A percentile compares a stretch with the other conserved stretches of the same genome.
phyloP scores from a whole-genome alignment of 1,140 invertebrate species.

The Phymastichus coffea region DNA sequence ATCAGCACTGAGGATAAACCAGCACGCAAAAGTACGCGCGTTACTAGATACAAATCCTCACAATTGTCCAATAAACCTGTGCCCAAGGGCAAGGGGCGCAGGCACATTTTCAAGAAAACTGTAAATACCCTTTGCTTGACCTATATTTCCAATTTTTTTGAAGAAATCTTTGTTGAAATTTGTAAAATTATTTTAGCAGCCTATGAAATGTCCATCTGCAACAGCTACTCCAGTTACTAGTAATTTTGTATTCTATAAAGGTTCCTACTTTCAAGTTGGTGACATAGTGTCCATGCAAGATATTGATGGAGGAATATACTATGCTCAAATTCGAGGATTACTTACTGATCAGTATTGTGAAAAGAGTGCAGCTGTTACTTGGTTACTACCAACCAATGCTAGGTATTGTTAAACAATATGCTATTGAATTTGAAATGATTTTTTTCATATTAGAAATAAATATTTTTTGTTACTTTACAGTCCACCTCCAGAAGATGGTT shows the following conservation, averaged over 20 bases:
- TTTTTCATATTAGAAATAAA: neutral
- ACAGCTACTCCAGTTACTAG: constrained; percentile 79
- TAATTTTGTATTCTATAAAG: constrained; percentile 82
- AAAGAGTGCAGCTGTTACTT: constrained; percentile 91
- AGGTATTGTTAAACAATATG: constrained; percentile 48
- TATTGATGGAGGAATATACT: constrained; percentile 75
- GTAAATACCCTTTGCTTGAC: no score
- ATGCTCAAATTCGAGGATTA: constrained; percentile 86
- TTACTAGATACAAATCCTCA: constrained; percentile 59
- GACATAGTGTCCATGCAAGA: constrained; percentile 88
- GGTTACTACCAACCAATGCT: constrained; percentile 83
- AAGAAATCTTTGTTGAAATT: no score
- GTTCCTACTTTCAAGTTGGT: constrained; percentile 83
- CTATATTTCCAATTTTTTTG: no score
- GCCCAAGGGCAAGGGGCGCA: constrained; percentile 71
- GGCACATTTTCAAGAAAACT: constrained; percentile 79
- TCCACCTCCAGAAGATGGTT: constrained; percentile 73
- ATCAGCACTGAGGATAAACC: constrained; percentile 47
- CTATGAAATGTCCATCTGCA: constrained; percentile 76
- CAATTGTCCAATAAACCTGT: constrained; percentile 42
- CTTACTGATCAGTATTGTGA: constrained; percentile 91
- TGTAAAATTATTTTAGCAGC: constrained; percentile 58
- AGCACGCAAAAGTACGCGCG: constrained; percentile 59
- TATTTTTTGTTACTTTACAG: constrained; percentile 50
- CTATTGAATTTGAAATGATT: neutral